phyloP scores from a whole-genome alignment of 2,888 invertebrate genomes.

The Podabrus alpinus region DNA sequence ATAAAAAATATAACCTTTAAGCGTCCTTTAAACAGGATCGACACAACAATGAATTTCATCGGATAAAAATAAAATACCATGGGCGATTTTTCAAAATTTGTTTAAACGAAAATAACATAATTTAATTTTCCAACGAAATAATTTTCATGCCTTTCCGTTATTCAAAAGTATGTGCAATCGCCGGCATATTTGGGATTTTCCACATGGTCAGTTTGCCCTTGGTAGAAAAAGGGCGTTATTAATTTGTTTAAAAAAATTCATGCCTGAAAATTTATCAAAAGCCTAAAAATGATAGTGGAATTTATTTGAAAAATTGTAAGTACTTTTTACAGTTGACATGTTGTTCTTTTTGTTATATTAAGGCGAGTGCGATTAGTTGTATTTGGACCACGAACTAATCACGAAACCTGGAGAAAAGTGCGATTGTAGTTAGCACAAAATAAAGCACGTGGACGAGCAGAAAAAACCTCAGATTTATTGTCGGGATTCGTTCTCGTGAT shows the following conservation, averaged over 20 bases:
- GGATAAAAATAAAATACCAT: too few species aligned
- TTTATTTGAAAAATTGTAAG: constrained; percentile 12
- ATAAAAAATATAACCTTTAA: too few species aligned
- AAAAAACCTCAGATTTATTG: constrained; percentile 29
- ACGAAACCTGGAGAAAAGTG: constrained; percentile 21
- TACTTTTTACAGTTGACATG: constrained; percentile 3
- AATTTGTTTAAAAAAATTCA: not conserved
- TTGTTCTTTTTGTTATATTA: constrained; percentile 11
- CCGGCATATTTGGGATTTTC: too few species aligned
- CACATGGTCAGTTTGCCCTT: too few species aligned
- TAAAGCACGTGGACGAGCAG: constrained; percentile 22
- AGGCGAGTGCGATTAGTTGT: constrained; percentile 17
- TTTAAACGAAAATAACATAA: too few species aligned
- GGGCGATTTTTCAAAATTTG: too few species aligned
- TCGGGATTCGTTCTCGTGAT: constrained; percentile 24
- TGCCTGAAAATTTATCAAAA: not conserved
- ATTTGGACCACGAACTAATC: constrained; percentile 24
- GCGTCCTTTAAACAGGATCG: too few species aligned
- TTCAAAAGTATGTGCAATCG: too few species aligned
- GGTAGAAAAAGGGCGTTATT: not conserved
- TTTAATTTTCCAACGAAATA: too few species aligned
- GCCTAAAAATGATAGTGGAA: not conserved
- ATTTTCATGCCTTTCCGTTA: too few species aligned
- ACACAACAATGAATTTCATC: too few species aligned
- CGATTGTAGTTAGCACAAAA: constrained; percentile 23